Percentiles rank a stretch among this genome's conserved stretches.
These are phyloP conservation scores for Darevskia nairensis DNA, from an alignment of 2,797 vertebrate genomes.

Conservation along the genomic window DNA sequence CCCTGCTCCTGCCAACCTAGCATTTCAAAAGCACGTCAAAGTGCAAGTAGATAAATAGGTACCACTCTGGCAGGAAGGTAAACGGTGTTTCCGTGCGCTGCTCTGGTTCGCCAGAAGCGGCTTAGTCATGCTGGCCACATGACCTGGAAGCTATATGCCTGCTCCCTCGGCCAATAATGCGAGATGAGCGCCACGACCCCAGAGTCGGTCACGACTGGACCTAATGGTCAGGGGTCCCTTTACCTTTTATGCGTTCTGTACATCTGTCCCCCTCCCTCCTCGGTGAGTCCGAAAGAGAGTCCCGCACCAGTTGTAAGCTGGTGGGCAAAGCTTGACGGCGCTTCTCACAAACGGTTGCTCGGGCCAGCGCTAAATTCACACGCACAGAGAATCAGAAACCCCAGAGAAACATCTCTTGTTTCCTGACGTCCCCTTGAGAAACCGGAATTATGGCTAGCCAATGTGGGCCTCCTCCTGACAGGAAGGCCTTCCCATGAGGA, in stretches of 20 bases:
- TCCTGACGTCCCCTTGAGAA: neutral
- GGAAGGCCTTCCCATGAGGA: constrained; percentile 67
- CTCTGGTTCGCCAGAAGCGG: too few species aligned
- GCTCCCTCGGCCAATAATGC: too few species aligned
- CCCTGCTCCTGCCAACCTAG: too few species aligned
- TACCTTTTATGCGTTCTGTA: neutral
- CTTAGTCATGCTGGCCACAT: too few species aligned
- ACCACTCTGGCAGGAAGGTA: too few species aligned
- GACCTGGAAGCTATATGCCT: too few species aligned
- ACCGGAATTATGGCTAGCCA: constrained; percentile 27
- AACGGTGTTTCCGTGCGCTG: too few species aligned
- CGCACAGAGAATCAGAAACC: fast-evolving
- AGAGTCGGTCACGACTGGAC: too few species aligned
- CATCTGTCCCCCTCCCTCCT: neutral
- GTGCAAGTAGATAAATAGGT: too few species aligned
- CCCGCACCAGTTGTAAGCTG: fast-evolving
- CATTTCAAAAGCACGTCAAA: too few species aligned
- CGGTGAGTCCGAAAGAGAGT: neutral
- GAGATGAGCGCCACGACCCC: too few species aligned
- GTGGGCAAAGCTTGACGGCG: neutral
- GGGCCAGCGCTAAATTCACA: constrained; percentile 14
- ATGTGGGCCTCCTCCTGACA: constrained; percentile 1
- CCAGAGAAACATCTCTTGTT: constrained; percentile 41
- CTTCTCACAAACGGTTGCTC: neutral
- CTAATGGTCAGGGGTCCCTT: too few species aligned